Evolutionary conservation across 1,140 invertebrate genomes (phyloP), one percentile per base, ranked within the genome.

Genomic region (Drosophila subpulchrella): DNA sequence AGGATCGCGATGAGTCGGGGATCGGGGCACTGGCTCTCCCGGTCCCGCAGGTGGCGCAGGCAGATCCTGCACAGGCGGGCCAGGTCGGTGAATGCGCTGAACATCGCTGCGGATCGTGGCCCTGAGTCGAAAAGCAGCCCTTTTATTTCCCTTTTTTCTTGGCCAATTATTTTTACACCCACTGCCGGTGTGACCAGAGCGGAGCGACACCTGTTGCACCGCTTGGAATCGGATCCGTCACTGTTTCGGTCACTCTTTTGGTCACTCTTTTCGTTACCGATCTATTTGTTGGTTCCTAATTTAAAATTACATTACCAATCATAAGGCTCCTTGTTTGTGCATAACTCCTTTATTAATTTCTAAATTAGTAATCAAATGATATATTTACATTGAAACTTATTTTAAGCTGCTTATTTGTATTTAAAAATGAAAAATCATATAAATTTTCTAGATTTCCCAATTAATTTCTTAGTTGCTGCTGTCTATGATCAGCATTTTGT

Each of bases 61-160:
- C 90, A 91, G 42, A 90, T 88, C 42, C 90, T 78, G 75, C 90
- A 91, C 15, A 91, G 66, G 38, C 74, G 67, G 34, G 83, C 83
- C 55, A 91, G 41, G 70, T 91, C 89, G 8, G 72, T 56, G 15
- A 36, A 17, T 39, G 76, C 55, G 58, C 48, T 74, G 38, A 89
- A 61, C 83, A 88, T 88, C 30, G 51, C 67, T 63, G 41, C 76
- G 41, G 59, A 62, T 80, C 53, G 27, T 66, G 63, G 42, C 8
- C 17, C 27, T 10, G 10, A n/a, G 6, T 48, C 13, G 4, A 13
- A 34, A 34, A 20, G 4, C 3, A n/a, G 3, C 30, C 1, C 15
- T 17, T 20, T 46, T 24, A 24, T 47, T 24, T 20, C n/a, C 4
- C 17, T 24, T 36, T 47, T 47, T 24, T 15, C 15, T 24, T 7